Base-by-base conservation (phyloP, 2,113 vertebrate species). In the Zosterops hypoxanthus region DNA sequence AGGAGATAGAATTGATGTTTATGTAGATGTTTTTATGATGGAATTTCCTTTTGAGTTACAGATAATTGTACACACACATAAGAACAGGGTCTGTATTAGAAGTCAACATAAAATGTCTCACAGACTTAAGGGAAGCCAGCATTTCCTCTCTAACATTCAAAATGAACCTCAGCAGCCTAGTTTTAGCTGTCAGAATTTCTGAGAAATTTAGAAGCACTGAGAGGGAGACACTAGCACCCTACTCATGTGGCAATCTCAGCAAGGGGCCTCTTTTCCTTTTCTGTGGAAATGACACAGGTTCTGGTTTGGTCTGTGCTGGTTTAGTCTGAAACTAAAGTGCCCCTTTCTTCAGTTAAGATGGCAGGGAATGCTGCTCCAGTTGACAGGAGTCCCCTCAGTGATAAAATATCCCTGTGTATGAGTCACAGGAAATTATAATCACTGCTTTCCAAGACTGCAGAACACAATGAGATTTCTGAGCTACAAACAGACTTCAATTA, bases 401-500 rank as follows among this genome's bases (percentile, higher is more conserved):
- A 75, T 91, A 92, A 91, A 49, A 95, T 91, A 84, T 86, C 80
- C 60, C 72, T 41, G 49, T 25, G 60, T 52, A 12, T 82, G 73
- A 94, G 66, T 91, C 91, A 95, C 85, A 77, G 91, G 90, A 94
- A 94, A 92, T 92, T 71, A 92, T 71, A 81, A 94, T 95, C 90
- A 72, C 70, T 81, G 94, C 77, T 83, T 80, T 82, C 73, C 6
- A 49, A 78, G 92, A 66, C 8, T 92, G 87, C 78, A 84, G 88
- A 88, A 84, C 82, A 95, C 93, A 89, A 92, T 89, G 81, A 91
- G 82, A 92, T 93, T 95, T 86, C 88, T 92, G 81, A 92, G 88
- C 92, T 96, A 86, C 84, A 95, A 90, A 96, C 69, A 94, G 81
- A 80, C 85, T 89, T 83, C 94, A 90, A 53, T 95, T 95, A 94